A percentile compares a stretch with the other conserved stretches of the same genome.
phyloP scores from a whole-genome alignment of 2,888 invertebrate genomes.

The Philhelius pedissequus region DNA sequence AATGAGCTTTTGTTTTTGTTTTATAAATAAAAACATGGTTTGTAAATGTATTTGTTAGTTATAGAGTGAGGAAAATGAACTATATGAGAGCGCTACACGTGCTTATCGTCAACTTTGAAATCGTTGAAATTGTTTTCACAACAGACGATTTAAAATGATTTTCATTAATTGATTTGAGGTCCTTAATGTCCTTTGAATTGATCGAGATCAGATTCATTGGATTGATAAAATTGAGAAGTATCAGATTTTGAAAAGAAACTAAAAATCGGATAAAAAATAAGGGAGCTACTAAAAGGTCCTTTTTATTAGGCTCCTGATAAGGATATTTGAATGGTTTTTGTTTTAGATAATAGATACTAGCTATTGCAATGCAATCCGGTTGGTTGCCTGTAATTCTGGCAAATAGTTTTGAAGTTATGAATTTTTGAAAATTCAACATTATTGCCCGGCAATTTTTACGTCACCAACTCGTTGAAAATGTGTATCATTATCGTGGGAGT shows the following conservation, averaged over 20 bases:
- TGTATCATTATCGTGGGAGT: not conserved
- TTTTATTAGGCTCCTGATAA: constrained; percentile 7
- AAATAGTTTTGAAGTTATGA: not conserved
- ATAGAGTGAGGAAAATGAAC: not conserved
- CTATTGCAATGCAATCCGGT: not conserved
- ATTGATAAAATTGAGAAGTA: constrained; percentile 23
- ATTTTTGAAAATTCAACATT: constrained; percentile 4
- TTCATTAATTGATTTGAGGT: constrained; percentile 74
- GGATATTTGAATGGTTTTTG: not conserved
- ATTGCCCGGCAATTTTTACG: not conserved
- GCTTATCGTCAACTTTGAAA: constrained; percentile 18
- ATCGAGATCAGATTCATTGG: not conserved
- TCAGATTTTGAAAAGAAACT: constrained; percentile 38
- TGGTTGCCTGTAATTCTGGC: not conserved
- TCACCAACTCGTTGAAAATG: not conserved
- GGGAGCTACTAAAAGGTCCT: constrained; percentile 26
- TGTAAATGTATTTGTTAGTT: not conserved
- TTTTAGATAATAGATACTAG: not conserved
- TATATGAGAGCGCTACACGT: constrained; percentile 35
- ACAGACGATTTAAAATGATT: constrained; percentile 74
- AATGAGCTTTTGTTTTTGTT: not conserved
- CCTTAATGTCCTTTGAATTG: constrained; percentile 52
- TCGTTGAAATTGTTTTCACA: constrained; percentile 1
- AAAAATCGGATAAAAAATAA: constrained; percentile 1
- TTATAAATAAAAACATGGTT: not conserved